These are phyloP conservation scores for Platysternon megacephalum DNA, from an alignment of 2,113 vertebrate species.

Conservation along the genomic window DNA sequence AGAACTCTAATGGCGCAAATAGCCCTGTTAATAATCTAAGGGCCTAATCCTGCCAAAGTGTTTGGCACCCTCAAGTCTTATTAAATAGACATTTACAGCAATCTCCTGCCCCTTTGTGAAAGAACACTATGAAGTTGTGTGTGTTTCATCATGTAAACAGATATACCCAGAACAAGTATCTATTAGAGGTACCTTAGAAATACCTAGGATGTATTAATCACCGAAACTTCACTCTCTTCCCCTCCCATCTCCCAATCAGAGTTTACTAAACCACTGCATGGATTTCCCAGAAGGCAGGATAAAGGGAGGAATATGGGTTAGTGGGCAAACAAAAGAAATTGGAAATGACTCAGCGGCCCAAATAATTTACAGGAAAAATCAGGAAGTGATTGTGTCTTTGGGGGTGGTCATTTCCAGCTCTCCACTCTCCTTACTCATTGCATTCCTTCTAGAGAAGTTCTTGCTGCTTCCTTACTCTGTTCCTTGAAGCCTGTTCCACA, in stretches of 20 bases:
- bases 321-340: background rate
- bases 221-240: background rate
- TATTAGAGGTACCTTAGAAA: background rate
- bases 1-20: background rate
- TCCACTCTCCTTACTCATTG: background rate
- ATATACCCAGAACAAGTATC: background rate
- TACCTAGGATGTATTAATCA: background rate
- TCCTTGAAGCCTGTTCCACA: background rate
- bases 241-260: background rate
- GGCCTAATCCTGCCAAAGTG: background rate
- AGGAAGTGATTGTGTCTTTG: background rate
- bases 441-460: background rate
- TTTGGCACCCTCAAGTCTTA: background rate
- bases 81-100: background rate
- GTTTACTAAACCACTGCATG: background rate
- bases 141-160: background rate
- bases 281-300: background rate
- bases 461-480: background rate
- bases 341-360: background rate
- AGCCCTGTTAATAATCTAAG: background rate
- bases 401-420: background rate
- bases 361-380: background rate
- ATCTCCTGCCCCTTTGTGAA: background rate
- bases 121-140: background rate
- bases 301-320: background rate